Percentiles rank a stretch among this genome's conserved stretches.
phyloP scores from a whole-genome alignment of 2,888 invertebrate genomes.

The Caenorhabditis sp. region DNA sequence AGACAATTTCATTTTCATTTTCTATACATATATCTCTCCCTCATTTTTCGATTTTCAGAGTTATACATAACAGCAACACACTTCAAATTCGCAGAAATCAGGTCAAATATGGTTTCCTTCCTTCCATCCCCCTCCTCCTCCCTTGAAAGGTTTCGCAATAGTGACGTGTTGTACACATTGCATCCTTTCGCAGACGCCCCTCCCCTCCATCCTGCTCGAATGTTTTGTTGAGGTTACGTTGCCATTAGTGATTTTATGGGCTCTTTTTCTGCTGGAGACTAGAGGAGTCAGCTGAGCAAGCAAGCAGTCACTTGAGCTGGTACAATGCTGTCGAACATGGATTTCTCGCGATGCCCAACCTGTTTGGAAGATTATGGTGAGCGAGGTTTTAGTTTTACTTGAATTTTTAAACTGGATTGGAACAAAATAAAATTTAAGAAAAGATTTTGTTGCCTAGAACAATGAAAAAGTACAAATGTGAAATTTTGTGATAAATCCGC shows the following conservation, averaged over 20 bases:
- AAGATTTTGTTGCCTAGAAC: too few relatives aligned
- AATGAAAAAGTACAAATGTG: too few relatives aligned
- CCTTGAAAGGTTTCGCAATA: slow-evolving; percentile 49
- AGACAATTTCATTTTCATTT: too few relatives aligned
- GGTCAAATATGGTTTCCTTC: slow-evolving; percentile 28
- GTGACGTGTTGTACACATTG: slow-evolving; percentile 40
- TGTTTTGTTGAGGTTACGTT: slow-evolving; percentile 50
- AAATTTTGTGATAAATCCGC: too few relatives aligned
- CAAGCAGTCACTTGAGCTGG: neutral
- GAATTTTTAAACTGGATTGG: too few relatives aligned
- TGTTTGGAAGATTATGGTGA: slow-evolving; percentile 65
- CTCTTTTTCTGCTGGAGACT: slow-evolving; percentile 6
- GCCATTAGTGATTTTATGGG: slow-evolving; percentile 50
- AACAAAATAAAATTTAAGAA: neutral
- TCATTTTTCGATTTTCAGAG: too few relatives aligned
- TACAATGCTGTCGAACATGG: slow-evolving; percentile 55
- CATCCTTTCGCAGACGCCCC: slow-evolving; percentile 9
- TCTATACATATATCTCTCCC: neutral
- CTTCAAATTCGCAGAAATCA: slow-evolving; percentile 15
- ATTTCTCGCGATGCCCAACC: slow-evolving; percentile 61
- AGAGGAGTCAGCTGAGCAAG: slow-evolving; percentile 6
- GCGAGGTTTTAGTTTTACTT: too few relatives aligned
- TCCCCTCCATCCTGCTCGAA: too few relatives aligned
- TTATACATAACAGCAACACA: too few relatives aligned
- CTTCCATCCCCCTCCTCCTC: too few relatives aligned